Evolutionary conservation across 1,140 invertebrate genomes (phyloP).

Genomic region (Zaprionus taronus): DNA sequence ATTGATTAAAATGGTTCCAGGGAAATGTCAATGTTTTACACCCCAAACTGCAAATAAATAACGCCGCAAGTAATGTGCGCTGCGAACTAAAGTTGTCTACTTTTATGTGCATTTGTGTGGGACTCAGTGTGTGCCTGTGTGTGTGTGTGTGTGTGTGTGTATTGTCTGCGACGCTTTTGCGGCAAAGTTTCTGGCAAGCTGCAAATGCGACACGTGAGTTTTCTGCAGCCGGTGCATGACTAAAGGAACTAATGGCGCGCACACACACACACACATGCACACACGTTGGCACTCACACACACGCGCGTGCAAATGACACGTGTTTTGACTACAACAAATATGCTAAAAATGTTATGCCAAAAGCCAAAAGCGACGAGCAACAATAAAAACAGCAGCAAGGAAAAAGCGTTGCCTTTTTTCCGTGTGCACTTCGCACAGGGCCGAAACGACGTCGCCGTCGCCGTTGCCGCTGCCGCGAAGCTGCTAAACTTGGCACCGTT

Average conservation of each 20-base stretch:
- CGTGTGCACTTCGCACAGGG: slow-evolving; percentile 62
- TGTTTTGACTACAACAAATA: slow-evolving; percentile 81
- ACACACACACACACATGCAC: slow-evolving; percentile 13
- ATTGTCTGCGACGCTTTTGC: slow-evolving; percentile 59
- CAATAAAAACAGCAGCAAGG: slow-evolving; percentile 19
- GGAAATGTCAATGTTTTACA: slow-evolving; percentile 47
- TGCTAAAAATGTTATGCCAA: slow-evolving; percentile 81
- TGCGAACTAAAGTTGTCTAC: slow-evolving; percentile 7
- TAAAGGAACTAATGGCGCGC: slow-evolving; percentile 74
- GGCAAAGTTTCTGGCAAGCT: slow-evolving; percentile 64
- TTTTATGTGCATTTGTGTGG: neutral
- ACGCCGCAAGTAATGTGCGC: slow-evolving; percentile 43
- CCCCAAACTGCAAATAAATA: slow-evolving; percentile 53
- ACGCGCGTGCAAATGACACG: slow-evolving; percentile 58
- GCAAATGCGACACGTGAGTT: slow-evolving; percentile 72
- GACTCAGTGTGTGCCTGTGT: slow-evolving; percentile 2
- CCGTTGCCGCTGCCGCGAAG: slow-evolving; percentile 61
- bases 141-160: slow-evolving; percentile 25
- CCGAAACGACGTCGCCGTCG: slow-evolving; percentile 34
- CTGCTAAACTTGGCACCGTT: slow-evolving; percentile 81
- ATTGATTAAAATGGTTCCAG: slow-evolving; percentile 61
- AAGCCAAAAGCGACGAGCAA: slow-evolving; percentile 48
- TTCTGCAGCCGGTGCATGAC: slow-evolving; percentile 66
- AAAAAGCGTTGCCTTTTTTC: slow-evolving; percentile 3
- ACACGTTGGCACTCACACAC: slow-evolving; percentile 24